Conservation (phyloP, 2,113 vertebrate genomes). For the Isichthys henryi region DNA sequence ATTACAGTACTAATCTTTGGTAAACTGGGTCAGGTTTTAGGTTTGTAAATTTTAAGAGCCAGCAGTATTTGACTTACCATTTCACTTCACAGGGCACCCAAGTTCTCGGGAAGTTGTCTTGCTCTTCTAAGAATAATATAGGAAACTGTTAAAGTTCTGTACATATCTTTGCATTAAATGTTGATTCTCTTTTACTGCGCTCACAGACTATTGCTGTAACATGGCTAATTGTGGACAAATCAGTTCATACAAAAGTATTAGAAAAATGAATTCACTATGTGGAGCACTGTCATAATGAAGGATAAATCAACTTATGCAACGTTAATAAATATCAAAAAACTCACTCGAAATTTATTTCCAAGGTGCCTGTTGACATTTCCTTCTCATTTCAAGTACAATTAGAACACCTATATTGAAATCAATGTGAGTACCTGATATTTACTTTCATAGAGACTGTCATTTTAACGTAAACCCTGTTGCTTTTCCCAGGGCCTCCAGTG, state of each 20-base stretch:
- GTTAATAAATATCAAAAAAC: background rate
- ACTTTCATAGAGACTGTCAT: background rate
- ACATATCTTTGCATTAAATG: background rate
- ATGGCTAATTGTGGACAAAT: background rate
- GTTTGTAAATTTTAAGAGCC: background rate
- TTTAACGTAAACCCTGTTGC: background rate
- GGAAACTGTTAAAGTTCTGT: background rate
- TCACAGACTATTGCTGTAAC: background rate
- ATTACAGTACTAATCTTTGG: background rate
- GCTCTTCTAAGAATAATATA: background rate
- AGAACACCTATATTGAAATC: background rate
- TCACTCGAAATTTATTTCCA: background rate
- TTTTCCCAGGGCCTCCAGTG: slow-evolving; percentile 36
- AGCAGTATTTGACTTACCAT: background rate
- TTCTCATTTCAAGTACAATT: background rate
- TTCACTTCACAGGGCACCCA: background rate
- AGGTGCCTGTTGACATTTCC: background rate
- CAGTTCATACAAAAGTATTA: background rate
- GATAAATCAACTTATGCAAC: background rate
- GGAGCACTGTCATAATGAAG: background rate
- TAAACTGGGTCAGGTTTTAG: background rate
- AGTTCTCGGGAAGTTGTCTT: background rate
- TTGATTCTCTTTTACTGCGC: background rate
- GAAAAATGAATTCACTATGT: background rate
- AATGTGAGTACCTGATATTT: background rate